These are phyloP conservation scores for Torymus aiolomorphi DNA, from an alignment of 2,888 invertebrate genomes.

Conservation along the genomic window DNA sequence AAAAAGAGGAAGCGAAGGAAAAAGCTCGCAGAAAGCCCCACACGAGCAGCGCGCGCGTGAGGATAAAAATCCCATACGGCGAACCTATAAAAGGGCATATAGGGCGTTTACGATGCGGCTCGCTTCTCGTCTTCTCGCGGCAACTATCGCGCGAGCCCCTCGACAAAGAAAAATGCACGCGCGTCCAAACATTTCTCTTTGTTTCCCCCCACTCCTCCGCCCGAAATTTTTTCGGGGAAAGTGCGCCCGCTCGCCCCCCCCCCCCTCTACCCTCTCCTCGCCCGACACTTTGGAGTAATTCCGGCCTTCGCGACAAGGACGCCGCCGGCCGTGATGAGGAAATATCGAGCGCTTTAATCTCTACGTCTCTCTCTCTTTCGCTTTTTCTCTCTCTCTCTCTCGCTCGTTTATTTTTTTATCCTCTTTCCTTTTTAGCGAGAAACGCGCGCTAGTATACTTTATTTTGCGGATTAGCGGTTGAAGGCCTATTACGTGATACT, in stretches of 20 bases:
- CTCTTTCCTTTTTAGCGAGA: background rate
- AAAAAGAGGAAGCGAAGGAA: no score
- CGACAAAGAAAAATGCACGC: slow-evolving; percentile 38
- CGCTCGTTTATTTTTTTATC: background rate
- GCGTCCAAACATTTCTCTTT: slow-evolving; percentile 50
- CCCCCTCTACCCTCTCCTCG: no score
- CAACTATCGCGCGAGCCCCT: background rate
- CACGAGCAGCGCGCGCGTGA: no score
- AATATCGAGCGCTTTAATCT: slow-evolving; percentile 54
- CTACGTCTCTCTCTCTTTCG: slow-evolving; percentile 11
- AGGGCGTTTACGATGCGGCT: no score
- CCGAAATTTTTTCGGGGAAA: slow-evolving; percentile 37
- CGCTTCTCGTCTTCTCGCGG: no score
- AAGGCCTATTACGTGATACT: slow-evolving; percentile 17
- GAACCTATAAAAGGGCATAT: no score
- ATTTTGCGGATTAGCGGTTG: slow-evolving; percentile 44
- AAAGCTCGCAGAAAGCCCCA: no score
- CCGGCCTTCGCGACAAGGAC: slow-evolving; percentile 27
- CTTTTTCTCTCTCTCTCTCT: slow-evolving; percentile 7
- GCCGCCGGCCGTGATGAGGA: slow-evolving; percentile 41
- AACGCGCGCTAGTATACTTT: slow-evolving; percentile 10
- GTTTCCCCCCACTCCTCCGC: slow-evolving; percentile 8
- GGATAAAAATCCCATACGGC: no score
- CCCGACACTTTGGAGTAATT: slow-evolving; percentile 43
- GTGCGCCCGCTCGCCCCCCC: background rate